Evolutionary conservation across 2,797 vertebrate genomes (phyloP), one percentile per base, ranked within the genome.

Genomic region (Chiloscyllium punctatum): DNA sequence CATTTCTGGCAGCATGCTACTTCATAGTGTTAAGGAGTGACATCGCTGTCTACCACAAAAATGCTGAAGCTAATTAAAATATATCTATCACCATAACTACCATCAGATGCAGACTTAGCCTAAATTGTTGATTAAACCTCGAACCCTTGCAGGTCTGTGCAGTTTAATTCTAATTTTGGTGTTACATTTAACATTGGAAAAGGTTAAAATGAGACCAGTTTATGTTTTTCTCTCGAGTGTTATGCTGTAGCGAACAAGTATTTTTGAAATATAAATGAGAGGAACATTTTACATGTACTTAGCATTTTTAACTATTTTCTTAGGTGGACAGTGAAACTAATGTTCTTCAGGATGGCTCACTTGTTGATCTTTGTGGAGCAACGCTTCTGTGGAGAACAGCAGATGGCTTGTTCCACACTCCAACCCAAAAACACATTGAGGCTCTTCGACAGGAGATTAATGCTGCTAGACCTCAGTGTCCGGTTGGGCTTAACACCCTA

Each of bases 301-400:
- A 53, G 30, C 51, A 95, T 95, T 95, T 77, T 53, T 51, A 77
- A 53, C 51, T 1, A 95, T 95, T 95, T 96, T 95, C 8, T 53
- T 96, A 99, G 99, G 99, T 99, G 96, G 99, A 99, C 96, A 98
- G 97, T 2, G 99, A 99, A 97, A 99, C 98, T 96, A 99, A 99
- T 0, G 96, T 99, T 27, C 98, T 99, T 21, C 98, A 98, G 96
- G 99, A 99, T 0, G 99, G 99, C 86, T 99, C 99, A 92, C 98
- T 99, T 96, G 98, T 99, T 94, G 99, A 99, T 97, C 98, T 99
- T 37, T 99, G 99, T 0, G 99, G 99, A 51, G 99, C 99, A 96
- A 99, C 99, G 0, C 97, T 99, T 62, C 98, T 99, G 96, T 99
- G 99, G 99, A 97, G 99, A 27, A 99, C 99, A 0, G 99, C 99